Percentiles rank a stretch among this genome's conserved stretches.
These are phyloP conservation scores for Anthophora plumipes DNA, from an alignment of 2,888 invertebrate genomes.

Conservation along the genomic window DNA sequence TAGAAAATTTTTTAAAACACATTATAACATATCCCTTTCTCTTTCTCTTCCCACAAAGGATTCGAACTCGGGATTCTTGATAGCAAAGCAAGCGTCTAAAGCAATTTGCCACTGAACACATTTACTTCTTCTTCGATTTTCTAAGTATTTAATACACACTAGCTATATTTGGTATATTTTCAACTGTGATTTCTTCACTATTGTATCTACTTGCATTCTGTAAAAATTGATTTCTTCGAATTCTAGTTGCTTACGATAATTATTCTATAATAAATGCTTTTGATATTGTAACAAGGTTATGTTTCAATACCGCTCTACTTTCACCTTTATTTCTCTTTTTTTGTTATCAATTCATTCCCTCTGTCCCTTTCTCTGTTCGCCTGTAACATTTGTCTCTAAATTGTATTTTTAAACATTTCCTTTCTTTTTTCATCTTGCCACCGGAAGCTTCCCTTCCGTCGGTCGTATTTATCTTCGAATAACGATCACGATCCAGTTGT, in stretches of 20 bases:
- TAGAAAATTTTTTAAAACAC: not conserved
- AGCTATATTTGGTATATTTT: conserved; percentile 2
- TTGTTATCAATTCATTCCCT: too few relatives aligned
- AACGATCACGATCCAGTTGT: conserved; percentile 4
- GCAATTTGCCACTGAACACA: not conserved
- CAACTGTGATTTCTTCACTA: not conserved
- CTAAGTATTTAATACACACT: not conserved
- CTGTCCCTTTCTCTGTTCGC: too few relatives aligned
- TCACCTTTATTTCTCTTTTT: too few relatives aligned
- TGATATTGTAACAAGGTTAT: not conserved
- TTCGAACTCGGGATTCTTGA: not conserved
- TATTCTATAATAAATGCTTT: conserved; percentile 19
- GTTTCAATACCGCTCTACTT: too few relatives aligned
- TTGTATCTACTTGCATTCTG: not conserved
- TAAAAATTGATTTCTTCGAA: too few relatives aligned
- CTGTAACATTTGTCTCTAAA: too few relatives aligned
- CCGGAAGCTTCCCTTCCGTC: too few relatives aligned
- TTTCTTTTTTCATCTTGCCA: not conserved
- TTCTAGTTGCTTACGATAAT: not conserved
- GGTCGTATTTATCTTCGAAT: conserved; percentile 36
- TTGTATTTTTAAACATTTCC: too few relatives aligned
- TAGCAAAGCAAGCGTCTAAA: not conserved
- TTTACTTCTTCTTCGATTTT: not conserved
- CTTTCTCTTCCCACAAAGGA: too few relatives aligned
- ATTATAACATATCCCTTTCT: too few relatives aligned